These are phyloP conservation scores for Apamea sordens DNA, from an alignment of 2,888 invertebrate species.

Conservation along the genomic window DNA sequence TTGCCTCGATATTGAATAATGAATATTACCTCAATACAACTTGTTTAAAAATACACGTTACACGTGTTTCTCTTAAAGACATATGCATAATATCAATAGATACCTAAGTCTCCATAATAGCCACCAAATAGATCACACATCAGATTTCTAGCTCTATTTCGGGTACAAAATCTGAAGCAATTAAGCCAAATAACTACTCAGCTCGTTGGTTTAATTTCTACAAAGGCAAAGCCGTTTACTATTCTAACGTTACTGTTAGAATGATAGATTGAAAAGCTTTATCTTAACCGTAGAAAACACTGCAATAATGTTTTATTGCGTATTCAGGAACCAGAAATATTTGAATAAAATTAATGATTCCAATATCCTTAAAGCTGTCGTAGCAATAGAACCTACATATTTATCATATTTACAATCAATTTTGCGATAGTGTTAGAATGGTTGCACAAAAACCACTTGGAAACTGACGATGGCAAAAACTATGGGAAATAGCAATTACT, in stretches of 20 bases:
- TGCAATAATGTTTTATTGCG: background rate
- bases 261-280: background rate
- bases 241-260: background rate
- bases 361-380: background rate
- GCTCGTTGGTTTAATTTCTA: too few species aligned
- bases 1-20: background rate
- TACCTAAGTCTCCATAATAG: background rate
- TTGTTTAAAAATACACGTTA: background rate
- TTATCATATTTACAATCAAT: constrained; percentile 38
- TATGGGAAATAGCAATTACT: constrained; percentile 47
- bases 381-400: background rate
- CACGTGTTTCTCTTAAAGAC: background rate
- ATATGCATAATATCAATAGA: background rate
- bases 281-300: background rate
- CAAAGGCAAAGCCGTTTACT: too few species aligned
- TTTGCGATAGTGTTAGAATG: constrained; percentile 37
- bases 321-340: background rate
- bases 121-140: too few species aligned
- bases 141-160: too few species aligned
- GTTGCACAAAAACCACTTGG: constrained; percentile 48
- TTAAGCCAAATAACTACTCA: too few species aligned
- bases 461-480: constrained; percentile 40
- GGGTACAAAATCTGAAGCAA: too few species aligned
- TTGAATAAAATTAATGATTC: background rate
- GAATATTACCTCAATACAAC: background rate